phyloP scores from a whole-genome alignment of 2,888 invertebrate genomes.

The Saturnia pavonia region DNA sequence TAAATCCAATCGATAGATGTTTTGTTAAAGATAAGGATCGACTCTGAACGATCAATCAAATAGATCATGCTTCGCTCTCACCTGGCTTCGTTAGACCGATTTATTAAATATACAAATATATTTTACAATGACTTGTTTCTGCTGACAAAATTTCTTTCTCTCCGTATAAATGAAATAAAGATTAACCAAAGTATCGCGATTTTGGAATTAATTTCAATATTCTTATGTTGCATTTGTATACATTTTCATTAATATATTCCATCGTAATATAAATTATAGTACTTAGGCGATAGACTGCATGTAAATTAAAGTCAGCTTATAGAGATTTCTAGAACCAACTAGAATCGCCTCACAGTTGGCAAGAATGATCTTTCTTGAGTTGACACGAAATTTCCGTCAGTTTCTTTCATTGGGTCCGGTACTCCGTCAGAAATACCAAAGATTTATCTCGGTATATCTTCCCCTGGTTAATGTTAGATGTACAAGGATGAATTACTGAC shows the following conservation, averaged over 20 bases:
- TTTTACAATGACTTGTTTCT: neutral
- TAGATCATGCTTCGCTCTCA: constrained; percentile 43
- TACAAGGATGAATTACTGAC: neutral
- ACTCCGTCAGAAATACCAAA: neutral
- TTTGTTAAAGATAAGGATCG: constrained; percentile 58
- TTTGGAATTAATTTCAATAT: neutral
- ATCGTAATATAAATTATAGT: neutral
- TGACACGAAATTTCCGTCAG: neutral
- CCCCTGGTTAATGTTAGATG: neutral
- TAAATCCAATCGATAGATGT: constrained; percentile 52
- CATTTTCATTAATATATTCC: neutral
- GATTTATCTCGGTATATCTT: neutral
- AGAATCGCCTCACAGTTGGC: neutral
- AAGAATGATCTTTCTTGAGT: neutral
- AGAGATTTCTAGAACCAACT: neutral
- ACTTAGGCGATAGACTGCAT: no score
- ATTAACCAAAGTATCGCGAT: neutral
- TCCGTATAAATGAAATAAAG: neutral
- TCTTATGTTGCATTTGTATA: no score
- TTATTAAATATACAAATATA: constrained; percentile 26
- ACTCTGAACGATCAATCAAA: constrained; percentile 56
- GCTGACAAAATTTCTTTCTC: neutral
- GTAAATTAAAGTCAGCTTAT: neutral
- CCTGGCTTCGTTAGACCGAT: constrained; percentile 48
- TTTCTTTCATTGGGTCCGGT: neutral